These are phyloP conservation scores for Canis aureus DNA, from an alignment of 2,113 vertebrate species.

Conservation along the genomic window DNA sequence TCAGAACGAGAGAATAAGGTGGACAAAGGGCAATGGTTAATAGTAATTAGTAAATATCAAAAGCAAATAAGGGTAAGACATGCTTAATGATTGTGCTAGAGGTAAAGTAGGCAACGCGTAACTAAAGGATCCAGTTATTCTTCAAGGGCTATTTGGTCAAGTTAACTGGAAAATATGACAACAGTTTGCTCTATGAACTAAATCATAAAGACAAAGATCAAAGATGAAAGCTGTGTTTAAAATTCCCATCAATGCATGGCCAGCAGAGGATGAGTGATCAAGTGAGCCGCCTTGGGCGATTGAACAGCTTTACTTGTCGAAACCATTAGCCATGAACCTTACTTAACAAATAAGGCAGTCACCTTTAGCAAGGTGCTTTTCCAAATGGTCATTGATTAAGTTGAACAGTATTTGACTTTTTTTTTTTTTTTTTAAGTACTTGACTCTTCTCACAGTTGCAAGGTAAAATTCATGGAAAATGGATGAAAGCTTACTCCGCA, in stretches of 20 bases:
- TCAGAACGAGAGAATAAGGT: slow-evolving; percentile 34
- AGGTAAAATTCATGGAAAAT: slow-evolving; percentile 45
- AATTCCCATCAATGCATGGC: background rate
- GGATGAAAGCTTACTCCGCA: slow-evolving; percentile 28
- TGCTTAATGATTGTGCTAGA: slow-evolving; percentile 37
- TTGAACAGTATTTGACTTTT: background rate
- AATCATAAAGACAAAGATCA: slow-evolving; percentile 57
- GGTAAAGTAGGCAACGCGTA: slow-evolving; percentile 45
- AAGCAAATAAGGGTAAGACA: slow-evolving; percentile 63
- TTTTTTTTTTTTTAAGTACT: background rate
- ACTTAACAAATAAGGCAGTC: background rate
- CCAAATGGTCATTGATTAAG: background rate
- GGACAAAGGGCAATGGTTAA: slow-evolving; percentile 66
- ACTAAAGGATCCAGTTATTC: slow-evolving; percentile 45
- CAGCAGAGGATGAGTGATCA: background rate
- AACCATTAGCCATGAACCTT: slow-evolving; percentile 49
- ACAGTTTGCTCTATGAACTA: background rate
- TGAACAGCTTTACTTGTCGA: slow-evolving; percentile 47
- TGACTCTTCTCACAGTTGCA: background rate
- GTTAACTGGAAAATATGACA: slow-evolving; percentile 62
- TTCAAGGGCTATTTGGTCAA: slow-evolving; percentile 44
- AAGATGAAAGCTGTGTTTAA: slow-evolving; percentile 62
- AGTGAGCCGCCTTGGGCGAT: background rate
- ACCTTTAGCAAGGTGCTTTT: slow-evolving; percentile 50
- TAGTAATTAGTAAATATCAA: slow-evolving; percentile 68